Base-by-base conservation (phyloP, 2,113 vertebrate genomes). In the Pedetes capensis region DNA sequence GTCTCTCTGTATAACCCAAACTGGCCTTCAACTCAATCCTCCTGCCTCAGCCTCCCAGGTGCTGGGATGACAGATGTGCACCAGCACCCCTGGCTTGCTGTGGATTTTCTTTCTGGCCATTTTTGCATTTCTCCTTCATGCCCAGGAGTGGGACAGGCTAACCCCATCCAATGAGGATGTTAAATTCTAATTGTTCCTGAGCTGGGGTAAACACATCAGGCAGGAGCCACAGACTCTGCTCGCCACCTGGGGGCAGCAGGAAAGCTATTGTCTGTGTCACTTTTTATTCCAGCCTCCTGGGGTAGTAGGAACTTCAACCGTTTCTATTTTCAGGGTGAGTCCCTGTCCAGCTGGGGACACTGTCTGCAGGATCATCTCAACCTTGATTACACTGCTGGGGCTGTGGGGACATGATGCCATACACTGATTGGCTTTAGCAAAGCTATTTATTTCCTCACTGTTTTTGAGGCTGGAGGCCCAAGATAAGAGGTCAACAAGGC, bases 101-200 rank as follows among this genome's bases (percentile, higher is more conserved):
- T 47, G 61, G 74, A 69, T 82, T 79, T 78, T 37, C 80, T 79
- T 20, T 37, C 44, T 69, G 53, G 63, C 68, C 16, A 85, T 69
- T 63, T 11, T 47, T 71, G 25, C 34, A 3, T 37, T 47, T 84
- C 47, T 51, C n/a, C 42, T 71, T 76, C 42, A 5, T 0, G 22
- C 20, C 23, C 11, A 27, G 75, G 57, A 25, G 57, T n/a, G 32
- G 79, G 51, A 42, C 34, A 75, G 68, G 63, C 64, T 32, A 6
- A 49, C 25, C 23, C 63, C 51, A 12, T 59, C 64, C 8, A 4
- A 49, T 32, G 61, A 72, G 53, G 85, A 55, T 20, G 51, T 66
- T 87, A 76, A 37, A 66, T 61, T 44, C 53, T 53, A 23, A 32
- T 75, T 6, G 47, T 66, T 79, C 82, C 14, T 23, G 89, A 83